Conservation (phyloP, 2,797 vertebrate genomes). For the Toxotes lorentzi region DNA sequence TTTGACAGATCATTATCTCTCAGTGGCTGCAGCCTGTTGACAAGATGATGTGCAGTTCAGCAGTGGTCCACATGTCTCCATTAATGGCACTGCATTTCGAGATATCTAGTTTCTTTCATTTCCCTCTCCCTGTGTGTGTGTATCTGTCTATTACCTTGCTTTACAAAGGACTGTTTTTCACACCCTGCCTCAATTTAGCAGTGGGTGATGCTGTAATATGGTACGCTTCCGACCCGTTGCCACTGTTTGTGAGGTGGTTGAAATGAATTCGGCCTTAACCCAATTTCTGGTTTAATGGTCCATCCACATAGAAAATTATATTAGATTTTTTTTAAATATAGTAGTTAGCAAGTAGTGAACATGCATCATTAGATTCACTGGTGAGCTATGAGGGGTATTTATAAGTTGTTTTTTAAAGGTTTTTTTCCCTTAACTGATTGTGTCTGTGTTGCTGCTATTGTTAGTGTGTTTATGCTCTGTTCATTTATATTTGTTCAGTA, state of each 20-base stretch:
- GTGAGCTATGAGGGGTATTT: not conserved
- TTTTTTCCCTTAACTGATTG: not conserved
- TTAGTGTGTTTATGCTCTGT: not conserved
- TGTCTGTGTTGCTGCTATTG: not conserved
- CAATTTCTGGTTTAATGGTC: conserved; percentile 8
- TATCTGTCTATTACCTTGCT: conserved; percentile 29
- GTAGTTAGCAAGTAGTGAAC: not conserved
- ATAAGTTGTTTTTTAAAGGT: not conserved
- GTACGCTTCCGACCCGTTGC: conserved; percentile 36
- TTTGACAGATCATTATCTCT: conserved; percentile 13
- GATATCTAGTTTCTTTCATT: conserved; percentile 49
- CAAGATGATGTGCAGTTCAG: conserved; percentile 8
- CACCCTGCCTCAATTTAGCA: conserved; percentile 28
- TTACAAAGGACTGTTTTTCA: conserved; percentile 50
- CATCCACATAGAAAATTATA: not conserved
- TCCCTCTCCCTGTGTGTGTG: conserved; percentile 30
- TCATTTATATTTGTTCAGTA: not conserved
- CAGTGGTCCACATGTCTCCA: not conserved
- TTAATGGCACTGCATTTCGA: conserved; percentile 45
- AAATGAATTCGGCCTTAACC: conserved; percentile 34
- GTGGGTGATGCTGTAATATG: conserved; percentile 16
- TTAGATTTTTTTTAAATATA: conserved; percentile 1
- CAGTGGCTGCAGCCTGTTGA: conserved; percentile 19
- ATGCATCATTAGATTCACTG: conserved; percentile 6
- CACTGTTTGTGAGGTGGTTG: conserved; percentile 10